These are phyloP conservation scores for Ptilorrhoa leucosticta DNA, from an alignment of 2,113 vertebrate genomes.

Conservation along the genomic window DNA sequence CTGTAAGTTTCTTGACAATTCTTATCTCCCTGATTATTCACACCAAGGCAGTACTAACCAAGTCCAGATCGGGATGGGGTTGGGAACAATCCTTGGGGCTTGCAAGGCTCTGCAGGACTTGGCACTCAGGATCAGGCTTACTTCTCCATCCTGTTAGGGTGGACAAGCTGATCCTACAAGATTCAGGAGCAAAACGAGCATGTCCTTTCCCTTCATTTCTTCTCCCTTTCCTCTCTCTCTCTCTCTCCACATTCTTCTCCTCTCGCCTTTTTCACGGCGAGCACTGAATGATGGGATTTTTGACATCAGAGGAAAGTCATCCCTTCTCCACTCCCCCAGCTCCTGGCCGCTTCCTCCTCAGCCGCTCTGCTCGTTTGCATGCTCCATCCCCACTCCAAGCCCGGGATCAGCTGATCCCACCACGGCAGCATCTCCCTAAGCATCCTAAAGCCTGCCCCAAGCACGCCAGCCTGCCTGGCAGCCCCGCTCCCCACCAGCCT, in stretches of 20 bases:
- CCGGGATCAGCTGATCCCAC: background rate
- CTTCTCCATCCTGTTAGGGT: background rate
- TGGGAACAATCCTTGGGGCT: constrained; percentile 13
- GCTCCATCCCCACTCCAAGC: background rate
- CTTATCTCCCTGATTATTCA: constrained; percentile 42
- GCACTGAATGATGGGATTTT: constrained; percentile 66
- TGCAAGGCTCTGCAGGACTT: constrained; percentile 28
- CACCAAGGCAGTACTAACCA: constrained; percentile 59
- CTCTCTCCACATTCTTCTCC: constrained; percentile 56
- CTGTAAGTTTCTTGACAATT: constrained; percentile 35
- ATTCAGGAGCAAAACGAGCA: background rate
- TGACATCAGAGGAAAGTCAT: constrained; percentile 50
- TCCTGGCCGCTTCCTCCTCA: constrained; percentile 39
- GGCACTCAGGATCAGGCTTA: background rate
- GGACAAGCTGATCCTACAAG: background rate
- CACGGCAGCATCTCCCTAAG: background rate
- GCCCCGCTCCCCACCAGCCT: background rate
- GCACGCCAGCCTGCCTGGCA: background rate
- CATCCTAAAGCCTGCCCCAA: constrained; percentile 11
- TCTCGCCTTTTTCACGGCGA: constrained; percentile 39
- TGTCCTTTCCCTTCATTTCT: background rate
- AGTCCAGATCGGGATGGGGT: constrained; percentile 53
- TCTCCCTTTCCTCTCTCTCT: background rate
- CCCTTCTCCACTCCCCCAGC: constrained; percentile 45
- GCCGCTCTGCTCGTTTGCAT: background rate